phyloP scores from a whole-genome alignment of 1,140 invertebrate genomes.

The Eupristina koningsbergeri region DNA sequence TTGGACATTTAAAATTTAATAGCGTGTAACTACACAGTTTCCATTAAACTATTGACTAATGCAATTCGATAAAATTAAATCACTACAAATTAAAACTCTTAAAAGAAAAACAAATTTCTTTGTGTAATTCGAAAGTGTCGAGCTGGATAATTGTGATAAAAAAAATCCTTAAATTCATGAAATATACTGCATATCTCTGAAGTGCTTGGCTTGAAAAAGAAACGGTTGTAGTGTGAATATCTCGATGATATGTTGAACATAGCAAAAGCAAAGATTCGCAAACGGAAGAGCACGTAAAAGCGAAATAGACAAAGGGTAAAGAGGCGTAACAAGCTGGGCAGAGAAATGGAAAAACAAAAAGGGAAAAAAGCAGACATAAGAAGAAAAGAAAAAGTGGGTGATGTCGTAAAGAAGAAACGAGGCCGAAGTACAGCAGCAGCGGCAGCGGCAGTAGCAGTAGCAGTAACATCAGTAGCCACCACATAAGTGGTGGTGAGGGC shows the following conservation, averaged over 20 bases:
- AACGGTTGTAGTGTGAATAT: not conserved
- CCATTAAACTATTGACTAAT: no score
- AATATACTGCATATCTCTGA: not conserved
- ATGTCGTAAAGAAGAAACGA: slow-evolving; percentile 25
- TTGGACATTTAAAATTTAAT: no score
- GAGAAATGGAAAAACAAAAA: not conserved
- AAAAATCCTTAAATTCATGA: not conserved
- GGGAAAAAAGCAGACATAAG: not conserved
- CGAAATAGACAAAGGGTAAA: slow-evolving; percentile 8
- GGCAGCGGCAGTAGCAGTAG: not conserved
- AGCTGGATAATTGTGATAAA: no score
- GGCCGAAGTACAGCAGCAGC: not conserved
- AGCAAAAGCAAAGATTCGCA: not conserved
- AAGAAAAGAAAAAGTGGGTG: no score
- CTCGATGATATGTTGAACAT: not conserved
- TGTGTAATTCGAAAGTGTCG: no score
- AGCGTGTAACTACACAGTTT: no score
- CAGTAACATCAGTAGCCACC: not conserved
- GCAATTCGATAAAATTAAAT: no score
- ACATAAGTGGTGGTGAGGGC: not conserved
- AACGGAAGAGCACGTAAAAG: slow-evolving; percentile 12
- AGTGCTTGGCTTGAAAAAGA: not conserved
- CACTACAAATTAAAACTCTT: no score
- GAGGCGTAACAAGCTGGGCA: not conserved
- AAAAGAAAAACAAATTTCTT: no score